A percentile compares a stretch with the other conserved stretches of the same genome.
These are phyloP conservation scores for Ceratoteleas bidentatus DNA, from an alignment of 1,140 invertebrate genomes.

Conservation along the genomic window DNA sequence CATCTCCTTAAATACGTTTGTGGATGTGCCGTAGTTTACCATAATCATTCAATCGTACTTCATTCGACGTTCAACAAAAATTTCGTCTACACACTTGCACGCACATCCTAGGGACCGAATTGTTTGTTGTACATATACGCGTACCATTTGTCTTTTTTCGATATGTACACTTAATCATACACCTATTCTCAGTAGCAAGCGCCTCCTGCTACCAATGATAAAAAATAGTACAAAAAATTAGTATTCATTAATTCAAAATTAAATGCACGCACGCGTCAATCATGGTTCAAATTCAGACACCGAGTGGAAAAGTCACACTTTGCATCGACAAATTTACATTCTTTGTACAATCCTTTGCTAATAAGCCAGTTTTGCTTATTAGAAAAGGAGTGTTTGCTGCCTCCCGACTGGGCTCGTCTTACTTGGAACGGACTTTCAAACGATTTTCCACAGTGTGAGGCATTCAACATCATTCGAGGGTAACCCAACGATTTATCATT, in stretches of 20 bases:
- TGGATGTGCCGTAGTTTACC: constrained; percentile 51
- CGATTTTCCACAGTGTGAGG: too few species aligned
- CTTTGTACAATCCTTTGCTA: too few species aligned
- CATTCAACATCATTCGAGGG: not conserved
- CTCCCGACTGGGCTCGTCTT: too few species aligned
- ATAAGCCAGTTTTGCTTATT: too few species aligned
- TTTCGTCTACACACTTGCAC: constrained; percentile 54
- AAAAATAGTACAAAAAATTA: constrained; percentile 46
- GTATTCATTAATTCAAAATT: constrained; percentile 58
- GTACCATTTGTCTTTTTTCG: constrained; percentile 31
- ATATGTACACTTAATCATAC: constrained; percentile 61
- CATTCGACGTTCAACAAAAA: constrained; percentile 62
- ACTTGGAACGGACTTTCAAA: too few species aligned
- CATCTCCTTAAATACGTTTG: constrained; percentile 45
- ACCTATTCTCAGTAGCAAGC: constrained; percentile 49
- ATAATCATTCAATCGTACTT: constrained; percentile 64
- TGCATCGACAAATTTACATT: constrained; percentile 9
- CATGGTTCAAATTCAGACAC: constrained; percentile 64
- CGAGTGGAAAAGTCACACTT: constrained; percentile 5
- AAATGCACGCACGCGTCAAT: constrained; percentile 63
- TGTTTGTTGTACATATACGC: constrained; percentile 52
- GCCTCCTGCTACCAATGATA: constrained; percentile 52
- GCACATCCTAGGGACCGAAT: constrained; percentile 39
- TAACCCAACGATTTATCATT: constrained; percentile 52
- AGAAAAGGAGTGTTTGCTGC: too few species aligned